A percentile compares a stretch with the other conserved stretches of the same genome.
phyloP scores from a whole-genome alignment of 2,888 invertebrate species.

The Halictus quadricinctus region DNA sequence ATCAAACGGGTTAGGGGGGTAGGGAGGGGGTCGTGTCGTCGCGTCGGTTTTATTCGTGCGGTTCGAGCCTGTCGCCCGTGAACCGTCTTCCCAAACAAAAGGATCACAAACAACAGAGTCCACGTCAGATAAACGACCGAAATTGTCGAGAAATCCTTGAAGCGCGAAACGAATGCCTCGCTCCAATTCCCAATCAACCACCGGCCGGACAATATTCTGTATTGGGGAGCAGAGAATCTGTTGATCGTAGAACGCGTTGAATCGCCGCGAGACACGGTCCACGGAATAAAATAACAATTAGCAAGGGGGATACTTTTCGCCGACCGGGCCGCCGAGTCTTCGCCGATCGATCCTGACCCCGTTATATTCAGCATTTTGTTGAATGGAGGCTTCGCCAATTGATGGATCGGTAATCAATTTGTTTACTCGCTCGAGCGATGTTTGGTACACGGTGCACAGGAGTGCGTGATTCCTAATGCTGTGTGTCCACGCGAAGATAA shows the following conservation, averaged over 20 bases:
- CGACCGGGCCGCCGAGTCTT: not conserved
- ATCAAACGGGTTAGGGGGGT: not conserved
- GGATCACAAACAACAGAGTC: conserved; percentile 52
- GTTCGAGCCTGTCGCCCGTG: conserved; percentile 23
- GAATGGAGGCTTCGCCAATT: not conserved
- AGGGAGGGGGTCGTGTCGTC: not conserved
- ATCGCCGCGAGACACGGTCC: conserved; percentile 14
- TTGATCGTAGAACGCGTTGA: conserved; percentile 33
- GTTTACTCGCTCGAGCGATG: not conserved
- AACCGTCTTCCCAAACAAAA: conserved; percentile 52
- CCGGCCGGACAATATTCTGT: conserved; percentile 40
- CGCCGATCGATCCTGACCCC: conserved; percentile 5
- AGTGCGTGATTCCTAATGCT: not conserved
- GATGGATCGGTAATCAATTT: not conserved
- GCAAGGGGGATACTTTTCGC: conserved; percentile 3
- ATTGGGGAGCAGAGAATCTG: conserved; percentile 47
- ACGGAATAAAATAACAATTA: conserved; percentile 47
- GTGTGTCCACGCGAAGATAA: not conserved
- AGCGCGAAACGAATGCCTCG: conserved; percentile 70
- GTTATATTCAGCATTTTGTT: conserved; percentile 2
- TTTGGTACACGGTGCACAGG: not conserved
- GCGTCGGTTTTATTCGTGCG: conserved; percentile 3
- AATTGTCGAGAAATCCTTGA: conserved; percentile 68
- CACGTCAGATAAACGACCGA: conserved; percentile 60
- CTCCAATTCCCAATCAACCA: conserved; percentile 69